phyloP scores from a whole-genome alignment of 1,140 invertebrate genomes.

The Zaprionus capensis region DNA sequence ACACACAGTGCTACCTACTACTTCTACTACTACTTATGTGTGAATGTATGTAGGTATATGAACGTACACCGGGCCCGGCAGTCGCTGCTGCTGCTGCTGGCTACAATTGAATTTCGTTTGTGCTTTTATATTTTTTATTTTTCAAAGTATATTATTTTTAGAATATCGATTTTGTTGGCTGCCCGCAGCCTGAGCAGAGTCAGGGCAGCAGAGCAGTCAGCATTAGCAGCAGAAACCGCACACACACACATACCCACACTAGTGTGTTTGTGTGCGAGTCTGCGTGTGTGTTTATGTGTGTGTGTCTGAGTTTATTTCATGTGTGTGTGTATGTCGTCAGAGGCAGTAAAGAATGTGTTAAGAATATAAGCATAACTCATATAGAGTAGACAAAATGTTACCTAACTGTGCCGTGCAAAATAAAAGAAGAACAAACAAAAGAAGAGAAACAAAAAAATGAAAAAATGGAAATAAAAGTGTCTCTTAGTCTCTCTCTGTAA shows the following conservation, averaged over 20 bases:
- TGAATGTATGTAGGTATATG: conserved; percentile 1
- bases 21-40: conserved; percentile 2
- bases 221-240: conserved; percentile 30
- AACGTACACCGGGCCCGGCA: conserved; percentile 29
- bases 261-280: conserved; percentile 28
- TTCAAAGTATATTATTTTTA: conserved; percentile 81
- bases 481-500: conserved; percentile 4
- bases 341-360: conserved; percentile 69
- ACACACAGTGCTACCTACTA: conserved; percentile 9
- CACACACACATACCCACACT: conserved; percentile 18
- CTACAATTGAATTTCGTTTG: conserved; percentile 74
- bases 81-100: conserved; percentile 35
- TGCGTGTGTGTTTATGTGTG: conserved; percentile 45
- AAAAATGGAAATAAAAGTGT: conserved; percentile 17
- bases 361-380: conserved; percentile 74
- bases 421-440: conserved; percentile 23
- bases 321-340: conserved; percentile 45
- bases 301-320: conserved; percentile 45
- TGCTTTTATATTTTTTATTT: conserved; percentile 78
- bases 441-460: conserved; percentile 27
- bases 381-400: conserved; percentile 71
- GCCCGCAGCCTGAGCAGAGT: conserved; percentile 44
- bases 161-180: conserved; percentile 81
- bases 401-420: conserved; percentile 73
- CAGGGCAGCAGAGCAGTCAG: conserved; percentile 30